A percentile compares a stretch with the other conserved stretches of the same genome.
Evolutionary conservation across 37 sponge, comb jelly and placozoan genomes (phyloP).

Genomic region (Dysidea cf. avara): DNA sequence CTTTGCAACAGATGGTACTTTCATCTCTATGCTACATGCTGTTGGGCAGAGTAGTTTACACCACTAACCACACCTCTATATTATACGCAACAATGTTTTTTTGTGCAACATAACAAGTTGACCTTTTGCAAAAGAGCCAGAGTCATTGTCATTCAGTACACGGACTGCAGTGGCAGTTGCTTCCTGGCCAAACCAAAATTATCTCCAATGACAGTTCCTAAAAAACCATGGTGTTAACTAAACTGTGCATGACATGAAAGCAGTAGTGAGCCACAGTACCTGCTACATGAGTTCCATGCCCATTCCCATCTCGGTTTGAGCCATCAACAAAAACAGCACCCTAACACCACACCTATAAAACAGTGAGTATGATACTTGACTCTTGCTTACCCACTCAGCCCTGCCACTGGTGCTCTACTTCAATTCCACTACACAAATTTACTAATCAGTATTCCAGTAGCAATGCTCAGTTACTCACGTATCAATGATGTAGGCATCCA

Average conservation of each 20-base stretch:
- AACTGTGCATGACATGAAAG: too few relatives aligned
- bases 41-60: not conserved
- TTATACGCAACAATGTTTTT: too few relatives aligned
- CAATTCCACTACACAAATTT: conserved; percentile 3
- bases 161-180: conserved; percentile 28
- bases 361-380: not conserved
- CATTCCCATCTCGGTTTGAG: conserved; percentile 8
- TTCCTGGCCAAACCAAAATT: conserved; percentile 27
- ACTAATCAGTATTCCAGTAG: too few relatives aligned
- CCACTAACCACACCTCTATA: not conserved
- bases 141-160: conserved; percentile 13
- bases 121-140: conserved; percentile 18
- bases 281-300: conserved; percentile 34
- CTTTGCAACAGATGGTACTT: too few relatives aligned
- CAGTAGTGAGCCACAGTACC: not conserved
- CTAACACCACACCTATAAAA: not conserved
- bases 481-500: conserved; percentile 21
- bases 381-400: conserved; percentile 4
- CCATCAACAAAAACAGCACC: not conserved
- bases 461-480: conserved; percentile 8
- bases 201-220: too few relatives aligned
- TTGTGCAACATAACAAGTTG: too few relatives aligned
- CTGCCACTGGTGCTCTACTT: not conserved
- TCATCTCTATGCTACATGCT: too few relatives aligned
- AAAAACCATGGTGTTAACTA: not conserved